These are phyloP conservation scores for Camponotus pennsylvanicus DNA, from an alignment of 1,140 invertebrate genomes.

Conservation along the genomic window DNA sequence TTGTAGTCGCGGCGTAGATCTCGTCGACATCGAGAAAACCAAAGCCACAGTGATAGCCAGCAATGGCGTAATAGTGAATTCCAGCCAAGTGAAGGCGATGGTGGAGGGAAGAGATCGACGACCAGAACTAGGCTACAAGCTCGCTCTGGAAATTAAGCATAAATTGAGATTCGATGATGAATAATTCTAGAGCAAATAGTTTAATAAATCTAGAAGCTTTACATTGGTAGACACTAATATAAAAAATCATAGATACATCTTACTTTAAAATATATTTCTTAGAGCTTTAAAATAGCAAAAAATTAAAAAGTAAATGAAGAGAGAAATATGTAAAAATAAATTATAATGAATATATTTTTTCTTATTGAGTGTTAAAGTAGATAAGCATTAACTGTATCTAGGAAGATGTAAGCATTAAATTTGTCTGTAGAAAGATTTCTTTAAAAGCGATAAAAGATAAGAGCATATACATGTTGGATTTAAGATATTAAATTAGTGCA, in stretches of 20 bases:
- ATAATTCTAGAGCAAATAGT: conserved; percentile 31
- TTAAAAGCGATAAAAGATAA: background rate
- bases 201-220: conserved; percentile 9
- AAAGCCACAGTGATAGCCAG: conserved; percentile 91
- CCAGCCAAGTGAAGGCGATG: conserved; percentile 93
- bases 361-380: background rate
- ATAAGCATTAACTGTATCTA: no score
- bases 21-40: conserved; percentile 93
- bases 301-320: conserved; percentile 7
- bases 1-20: conserved; percentile 94
- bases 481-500: background rate
- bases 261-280: background rate
- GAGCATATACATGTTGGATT: background rate
- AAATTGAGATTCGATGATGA: conserved; percentile 60
- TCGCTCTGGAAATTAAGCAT: conserved; percentile 92
- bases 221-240: conserved; percentile 15
- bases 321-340: conserved; percentile 15
- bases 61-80: conserved; percentile 93
- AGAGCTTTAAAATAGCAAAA: background rate
- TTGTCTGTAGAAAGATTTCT: conserved; percentile 19
- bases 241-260: conserved; percentile 7
- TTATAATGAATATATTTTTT: background rate
- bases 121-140: conserved; percentile 94
- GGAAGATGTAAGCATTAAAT: background rate
- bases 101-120: conserved; percentile 94